Base-by-base conservation (phyloP, 2,113 vertebrate species). In the Chaetops frenatus region DNA sequence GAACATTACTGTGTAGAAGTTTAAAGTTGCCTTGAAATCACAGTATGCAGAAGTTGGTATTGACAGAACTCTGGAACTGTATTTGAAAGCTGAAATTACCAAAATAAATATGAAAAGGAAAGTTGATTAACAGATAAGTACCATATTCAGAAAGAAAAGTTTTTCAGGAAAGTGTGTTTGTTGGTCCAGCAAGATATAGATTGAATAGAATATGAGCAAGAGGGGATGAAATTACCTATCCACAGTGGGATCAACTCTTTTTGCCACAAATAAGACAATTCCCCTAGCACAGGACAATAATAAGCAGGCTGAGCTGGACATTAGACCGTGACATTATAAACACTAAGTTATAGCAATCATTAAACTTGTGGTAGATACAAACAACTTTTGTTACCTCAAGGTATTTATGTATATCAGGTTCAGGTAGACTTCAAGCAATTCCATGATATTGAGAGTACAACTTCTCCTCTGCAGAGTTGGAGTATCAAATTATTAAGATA, bases 371-470 rank as follows among this genome's bases (percentile, higher is more conserved):
- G 11, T 62, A 54, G 33, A 17, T 58, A 28, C 12, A 71, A 71
- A 65, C 14, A 13, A 61, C 15, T 88, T 71, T 9, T 0, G 0
- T 64, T 77, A 38, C 14, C 5, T 81, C 19, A 20, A 33, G 27
- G 24, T 61, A 2, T 72, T 89, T 40, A n/a, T 53, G 57, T 11
- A 16, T 35, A 42, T 64, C 61, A 33, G 27, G 9, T 71, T 65
- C 76, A 67, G 14, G 16, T 12, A 27, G 40, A 65, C 11, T n/a
- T 54, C 38, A 71, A 76, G 8, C 5, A 82, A 31, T 64, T 23
- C 7, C 2, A 6, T 0, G 2, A 11, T 16, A 29, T 7, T 51
- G 28, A 38, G 61, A 31, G 27, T 57, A 17, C 38, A 16, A 1
- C 19, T 38, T 60, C 24, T 60, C 14, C 24, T 45, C 38, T 71